Percentiles rank a stretch among this genome's conserved stretches.
Evolutionary conservation across 2,888 invertebrate species (phyloP).

Genomic region (Harpalus rufipes): DNA sequence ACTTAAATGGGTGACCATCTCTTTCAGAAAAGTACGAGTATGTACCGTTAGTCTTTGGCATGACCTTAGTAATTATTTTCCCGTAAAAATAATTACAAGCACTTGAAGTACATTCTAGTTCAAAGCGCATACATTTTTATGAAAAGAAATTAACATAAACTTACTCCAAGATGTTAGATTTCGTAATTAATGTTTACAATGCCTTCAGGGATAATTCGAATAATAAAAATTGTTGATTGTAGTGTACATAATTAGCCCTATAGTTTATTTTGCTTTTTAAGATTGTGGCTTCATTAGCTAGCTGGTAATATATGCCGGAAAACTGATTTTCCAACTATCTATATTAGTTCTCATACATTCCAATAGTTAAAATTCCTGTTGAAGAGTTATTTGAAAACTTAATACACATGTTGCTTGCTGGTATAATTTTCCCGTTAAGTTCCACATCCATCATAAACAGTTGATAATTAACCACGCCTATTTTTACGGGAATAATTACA

Average conservation of each 20-base stretch:
- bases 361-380: conserved; percentile 50
- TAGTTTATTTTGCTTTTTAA: not conserved
- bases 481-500: conserved; percentile 49
- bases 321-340: conserved; percentile 12
- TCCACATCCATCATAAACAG: conserved; percentile 51
- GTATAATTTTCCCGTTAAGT: conserved; percentile 37
- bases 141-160: not conserved
- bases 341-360: conserved; percentile 32
- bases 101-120: not conserved
- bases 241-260: conserved; percentile 5
- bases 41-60: not conserved
- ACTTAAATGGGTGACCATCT: no score
- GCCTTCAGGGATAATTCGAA: not conserved
- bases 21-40: not conserved
- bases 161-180: conserved; percentile 2
- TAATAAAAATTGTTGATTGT: not conserved
- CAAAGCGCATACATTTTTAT: not conserved
- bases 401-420: conserved; percentile 23
- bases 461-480: conserved; percentile 49
- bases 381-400: conserved; percentile 24
- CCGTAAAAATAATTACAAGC: not conserved
- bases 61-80: conserved; percentile 3
- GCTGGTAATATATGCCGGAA: conserved; percentile 1
- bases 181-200: not conserved
- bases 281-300: not conserved